phyloP scores from a whole-genome alignment of 2,888 invertebrate genomes.

The Hydropsyche betteni region DNA sequence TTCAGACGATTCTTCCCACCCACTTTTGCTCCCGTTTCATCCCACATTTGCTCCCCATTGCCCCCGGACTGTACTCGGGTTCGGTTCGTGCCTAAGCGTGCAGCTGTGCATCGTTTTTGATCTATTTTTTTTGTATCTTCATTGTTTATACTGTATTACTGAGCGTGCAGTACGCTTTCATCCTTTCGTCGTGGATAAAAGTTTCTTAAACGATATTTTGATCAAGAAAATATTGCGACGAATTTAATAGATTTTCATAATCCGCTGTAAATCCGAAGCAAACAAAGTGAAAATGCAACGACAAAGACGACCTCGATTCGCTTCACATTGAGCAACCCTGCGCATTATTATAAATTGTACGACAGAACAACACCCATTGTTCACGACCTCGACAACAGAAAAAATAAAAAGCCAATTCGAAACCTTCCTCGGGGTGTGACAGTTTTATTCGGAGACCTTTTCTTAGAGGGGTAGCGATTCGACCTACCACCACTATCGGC shows the following conservation, averaged over 20 bases:
- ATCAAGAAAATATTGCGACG: too few species aligned
- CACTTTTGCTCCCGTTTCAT: background rate
- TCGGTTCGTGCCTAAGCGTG: slow-evolving; percentile 9
- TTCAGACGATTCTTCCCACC: slow-evolving; percentile 40
- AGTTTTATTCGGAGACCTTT: slow-evolving; percentile 20
- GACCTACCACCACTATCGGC: too few species aligned
- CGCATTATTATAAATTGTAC: background rate
- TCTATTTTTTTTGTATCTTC: slow-evolving; percentile 38
- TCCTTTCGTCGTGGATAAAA: background rate
- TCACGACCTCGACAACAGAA: background rate
- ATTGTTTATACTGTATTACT: slow-evolving; percentile 37
- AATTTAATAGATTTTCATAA: too few species aligned
- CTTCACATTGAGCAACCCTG: background rate
- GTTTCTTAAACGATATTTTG: too few species aligned
- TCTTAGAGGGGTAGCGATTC: background rate
- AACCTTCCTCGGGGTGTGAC: background rate
- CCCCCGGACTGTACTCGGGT: slow-evolving; percentile 8
- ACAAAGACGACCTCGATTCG: background rate
- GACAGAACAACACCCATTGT: too few species aligned
- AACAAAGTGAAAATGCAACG: too few species aligned
- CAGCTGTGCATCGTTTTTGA: slow-evolving; percentile 33
- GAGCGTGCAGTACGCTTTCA: slow-evolving; percentile 29
- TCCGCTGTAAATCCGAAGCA: too few species aligned
- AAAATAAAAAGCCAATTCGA: background rate
- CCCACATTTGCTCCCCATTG: slow-evolving; percentile 43